Conservation (phyloP, 1,140 invertebrate genomes). For the Ceratoteleas bidentatus region DNA sequence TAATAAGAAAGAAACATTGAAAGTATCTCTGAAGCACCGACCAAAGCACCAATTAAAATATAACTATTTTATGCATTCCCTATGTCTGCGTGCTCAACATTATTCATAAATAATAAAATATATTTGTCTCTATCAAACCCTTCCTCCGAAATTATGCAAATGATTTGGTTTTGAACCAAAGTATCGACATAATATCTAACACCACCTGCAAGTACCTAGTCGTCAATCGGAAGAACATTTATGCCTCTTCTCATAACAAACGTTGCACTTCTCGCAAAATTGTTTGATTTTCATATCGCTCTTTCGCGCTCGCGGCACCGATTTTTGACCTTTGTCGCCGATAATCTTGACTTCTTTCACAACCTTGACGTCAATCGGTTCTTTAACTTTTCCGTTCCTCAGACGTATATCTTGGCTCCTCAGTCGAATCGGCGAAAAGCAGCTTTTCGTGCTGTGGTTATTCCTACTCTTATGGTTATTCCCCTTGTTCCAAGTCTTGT, state of each 20-base stretch:
- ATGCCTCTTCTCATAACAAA: conserved; percentile 34
- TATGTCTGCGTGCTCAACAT: no score
- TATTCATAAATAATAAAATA: no score
- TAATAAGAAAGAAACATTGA: no score
- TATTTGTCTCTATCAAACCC: no score
- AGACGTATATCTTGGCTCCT: conserved; percentile 69
- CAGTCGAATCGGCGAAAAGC: conserved; percentile 58
- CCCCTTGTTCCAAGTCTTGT: conserved; percentile 19
- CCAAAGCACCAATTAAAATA: no score
- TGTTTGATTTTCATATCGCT: conserved; percentile 62
- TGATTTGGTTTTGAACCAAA: no score
- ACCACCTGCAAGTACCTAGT: conserved; percentile 29
- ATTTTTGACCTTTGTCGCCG: conserved; percentile 2
- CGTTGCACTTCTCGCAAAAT: conserved; percentile 72
- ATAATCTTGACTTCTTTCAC: conserved; percentile 11
- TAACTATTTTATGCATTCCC: no score
- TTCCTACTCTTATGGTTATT: conserved; percentile 1
- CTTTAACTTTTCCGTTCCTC: conserved; percentile 66
- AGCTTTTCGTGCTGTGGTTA: background rate
- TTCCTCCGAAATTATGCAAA: no score
- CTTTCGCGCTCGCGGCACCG: conserved; percentile 1
- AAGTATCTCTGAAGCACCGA: no score
- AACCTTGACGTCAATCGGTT: background rate
- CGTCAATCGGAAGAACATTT: conserved; percentile 52
- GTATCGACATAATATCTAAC: conserved; percentile 12